Percentiles rank a stretch among this genome's conserved stretches.
These are phyloP conservation scores for Leptodactylus fuscus DNA, from an alignment of 2,113 vertebrate species.

Conservation along the genomic window DNA sequence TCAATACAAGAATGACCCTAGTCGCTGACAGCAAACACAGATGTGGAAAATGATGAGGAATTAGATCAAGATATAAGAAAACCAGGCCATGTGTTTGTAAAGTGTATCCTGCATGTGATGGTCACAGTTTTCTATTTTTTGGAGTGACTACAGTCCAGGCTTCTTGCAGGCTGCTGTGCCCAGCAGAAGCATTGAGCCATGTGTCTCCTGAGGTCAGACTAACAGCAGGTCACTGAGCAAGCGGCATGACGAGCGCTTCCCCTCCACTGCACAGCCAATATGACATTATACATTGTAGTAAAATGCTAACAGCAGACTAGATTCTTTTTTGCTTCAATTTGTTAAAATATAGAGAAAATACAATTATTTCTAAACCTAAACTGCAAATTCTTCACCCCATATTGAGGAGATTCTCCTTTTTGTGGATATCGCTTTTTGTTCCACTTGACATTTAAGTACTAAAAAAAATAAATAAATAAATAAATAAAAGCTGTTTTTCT, in stretches of 20 bases:
- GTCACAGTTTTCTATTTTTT: no score
- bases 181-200: no score
- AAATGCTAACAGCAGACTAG: not conserved
- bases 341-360: no score
- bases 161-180: no score
- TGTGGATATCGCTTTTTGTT: not conserved
- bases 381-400: not conserved
- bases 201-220: not conserved
- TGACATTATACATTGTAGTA: not conserved
- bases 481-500: not conserved
- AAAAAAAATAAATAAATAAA: no score
- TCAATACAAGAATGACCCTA: no score
- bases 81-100: no score
- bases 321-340: not conserved
- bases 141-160: no score
- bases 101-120: no score
- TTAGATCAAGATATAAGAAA: no score
- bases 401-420: not conserved
- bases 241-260: not conserved
- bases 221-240: not conserved
- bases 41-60: no score
- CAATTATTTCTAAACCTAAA: not conserved
- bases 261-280: not conserved
- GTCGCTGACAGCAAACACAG: no score
- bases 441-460: not conserved